phyloP scores from a whole-genome alignment of 2,888 invertebrate species.

The Leucophenga maculata region DNA sequence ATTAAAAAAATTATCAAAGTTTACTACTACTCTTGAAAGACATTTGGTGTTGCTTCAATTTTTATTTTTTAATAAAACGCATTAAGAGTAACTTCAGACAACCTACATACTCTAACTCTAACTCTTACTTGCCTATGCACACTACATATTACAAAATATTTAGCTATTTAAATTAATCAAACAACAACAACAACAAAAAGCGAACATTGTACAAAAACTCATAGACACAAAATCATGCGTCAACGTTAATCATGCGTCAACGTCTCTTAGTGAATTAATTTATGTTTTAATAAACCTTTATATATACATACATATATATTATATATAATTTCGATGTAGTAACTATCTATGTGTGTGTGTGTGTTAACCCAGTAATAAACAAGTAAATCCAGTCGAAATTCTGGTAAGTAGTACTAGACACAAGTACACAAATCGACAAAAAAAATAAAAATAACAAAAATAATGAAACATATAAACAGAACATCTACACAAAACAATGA shows the following conservation, averaged over 20 bases:
- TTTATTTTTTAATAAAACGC: too few species aligned
- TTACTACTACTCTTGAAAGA: too few species aligned
- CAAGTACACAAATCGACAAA: not conserved
- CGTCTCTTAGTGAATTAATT: not conserved
- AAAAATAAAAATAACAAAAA: not conserved
- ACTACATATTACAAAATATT: too few species aligned
- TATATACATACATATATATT: constrained; percentile 39
- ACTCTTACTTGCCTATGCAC: too few species aligned
- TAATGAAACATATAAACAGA: too few species aligned
- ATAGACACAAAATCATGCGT: constrained; percentile 23
- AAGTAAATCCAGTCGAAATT: constrained; percentile 7
- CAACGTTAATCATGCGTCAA: constrained; percentile 31
- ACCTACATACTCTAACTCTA: too few species aligned
- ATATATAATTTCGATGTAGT: constrained; percentile 27
- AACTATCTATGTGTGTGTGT: not conserved
- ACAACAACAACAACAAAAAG: too few species aligned
- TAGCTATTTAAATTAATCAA: too few species aligned
- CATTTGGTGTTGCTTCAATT: too few species aligned
- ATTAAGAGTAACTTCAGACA: too few species aligned
- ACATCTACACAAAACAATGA: too few species aligned
- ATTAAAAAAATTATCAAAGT: too few species aligned
- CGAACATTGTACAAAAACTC: constrained; percentile 17
- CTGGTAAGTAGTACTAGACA: not conserved
- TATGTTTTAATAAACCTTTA: constrained; percentile 23
- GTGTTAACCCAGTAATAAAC: not conserved